Evolutionary conservation across 2,888 invertebrate genomes (phyloP), one percentile per base, ranked within the genome.

Genomic region (Hedya salicella): DNA sequence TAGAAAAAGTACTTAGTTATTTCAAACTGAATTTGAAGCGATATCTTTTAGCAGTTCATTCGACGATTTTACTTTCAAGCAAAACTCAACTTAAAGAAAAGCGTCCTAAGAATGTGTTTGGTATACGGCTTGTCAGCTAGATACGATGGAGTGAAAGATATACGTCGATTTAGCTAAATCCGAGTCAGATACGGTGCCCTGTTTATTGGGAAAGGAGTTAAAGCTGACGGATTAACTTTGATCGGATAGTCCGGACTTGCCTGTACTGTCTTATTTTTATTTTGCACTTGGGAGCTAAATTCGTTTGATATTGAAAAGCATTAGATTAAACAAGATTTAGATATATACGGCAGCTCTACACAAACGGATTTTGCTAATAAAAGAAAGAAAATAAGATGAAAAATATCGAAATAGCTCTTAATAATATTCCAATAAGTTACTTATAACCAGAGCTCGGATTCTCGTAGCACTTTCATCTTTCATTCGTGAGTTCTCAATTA

Each of bases 201-300:
- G 78, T 77, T 80, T 83, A 85, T 83, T 81, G 80, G 82, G 75
- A 78, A 81, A 81, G 78, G 82, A 81, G 79, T 85, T 84, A 80
- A 73, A 70, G 70, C 68, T 36, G 48, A 64, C 62, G 83, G 82
- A 80, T 85, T 85, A 84, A 80, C 78, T 79, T 80, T 76, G 74
- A 79, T 75, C 73, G 73, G 71, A 75, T 71, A 69, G 78, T 77
- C 73, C 68, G 62, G 60, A 50, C 42, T 60, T 56, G 63, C 69
- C 53, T 21, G 16, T 50, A 48, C 48, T 40, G 40, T 9, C 36
- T 17, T 54, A 8, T 39, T 63, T 63, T 54, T 56, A 54, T 48
- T 63, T 56, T 30, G 16, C 30, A 21, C 53, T 39, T n/a, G 32
- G n/a, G 44, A 32, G 42, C 19, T 32, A 46, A 44, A 57, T 30